These are phyloP conservation scores for Drosophila orosa DNA, from an alignment of 1,140 invertebrate species.

Conservation along the genomic window DNA sequence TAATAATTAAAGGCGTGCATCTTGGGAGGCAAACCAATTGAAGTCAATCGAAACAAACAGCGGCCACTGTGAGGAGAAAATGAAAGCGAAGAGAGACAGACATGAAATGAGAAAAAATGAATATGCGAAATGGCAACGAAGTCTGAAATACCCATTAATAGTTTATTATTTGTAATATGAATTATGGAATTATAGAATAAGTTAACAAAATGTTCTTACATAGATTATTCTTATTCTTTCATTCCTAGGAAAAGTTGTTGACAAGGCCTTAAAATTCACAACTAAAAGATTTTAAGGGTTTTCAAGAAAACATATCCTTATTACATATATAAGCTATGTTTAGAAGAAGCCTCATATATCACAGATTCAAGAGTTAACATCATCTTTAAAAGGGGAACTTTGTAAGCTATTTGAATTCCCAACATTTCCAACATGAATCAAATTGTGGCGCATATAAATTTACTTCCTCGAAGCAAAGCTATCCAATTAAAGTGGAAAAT, in stretches of 20 bases:
- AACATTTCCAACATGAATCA: slow-evolving; percentile 26
- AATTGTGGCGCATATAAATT: slow-evolving; percentile 13
- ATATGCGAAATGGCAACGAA: too few species aligned
- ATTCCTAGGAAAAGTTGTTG: too few species aligned
- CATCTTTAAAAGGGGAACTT: background rate
- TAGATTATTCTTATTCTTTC: background rate
- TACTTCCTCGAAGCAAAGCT: slow-evolving; percentile 36
- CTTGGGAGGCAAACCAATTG: slow-evolving; percentile 49
- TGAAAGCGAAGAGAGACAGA: slow-evolving; percentile 16
- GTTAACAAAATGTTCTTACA: background rate
- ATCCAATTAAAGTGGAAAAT: slow-evolving; percentile 68
- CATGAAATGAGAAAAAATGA: background rate
- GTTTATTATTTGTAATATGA: too few species aligned
- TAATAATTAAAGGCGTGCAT: slow-evolving; percentile 48
- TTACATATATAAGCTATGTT: background rate
- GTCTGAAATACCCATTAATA: background rate
- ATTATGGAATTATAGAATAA: too few species aligned
- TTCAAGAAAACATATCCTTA: background rate
- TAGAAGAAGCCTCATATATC: too few species aligned
- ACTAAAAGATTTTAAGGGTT: background rate
- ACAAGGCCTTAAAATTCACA: background rate
- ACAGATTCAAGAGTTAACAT: background rate
- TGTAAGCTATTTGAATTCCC: background rate
- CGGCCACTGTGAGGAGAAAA: slow-evolving; percentile 23
- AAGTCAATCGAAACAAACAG: slow-evolving; percentile 40